Evolutionary conservation across 2,797 vertebrate species (phyloP), one percentile per base, ranked within the genome.

Genomic region (Melanotaenia boesemani): DNA sequence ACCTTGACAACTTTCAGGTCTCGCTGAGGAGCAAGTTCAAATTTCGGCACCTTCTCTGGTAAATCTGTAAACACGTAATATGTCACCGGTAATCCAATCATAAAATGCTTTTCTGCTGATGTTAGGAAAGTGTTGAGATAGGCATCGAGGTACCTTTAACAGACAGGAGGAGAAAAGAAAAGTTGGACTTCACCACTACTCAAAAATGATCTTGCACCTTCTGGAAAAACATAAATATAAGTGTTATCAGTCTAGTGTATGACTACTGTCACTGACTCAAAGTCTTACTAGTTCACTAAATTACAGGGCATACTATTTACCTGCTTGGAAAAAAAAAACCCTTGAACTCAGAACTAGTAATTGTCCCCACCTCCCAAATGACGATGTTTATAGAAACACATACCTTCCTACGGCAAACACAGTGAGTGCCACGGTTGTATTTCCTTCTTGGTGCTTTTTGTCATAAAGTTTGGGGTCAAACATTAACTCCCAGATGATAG

Each of bases 401-500:
- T 54, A 95, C 94, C 90, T 94, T 84, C 94, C 94, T 61, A 94
- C 91, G 41, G 84, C 86, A 36, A 86, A 86, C 65, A 86, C 84
- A 0, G 84, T 86, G 20, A 86, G 55, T 15, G 75, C 81, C 52
- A 95, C 88, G 6, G 91, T 82, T 13, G 91, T 79, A 1, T 89
- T 68, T 57, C 26, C 58, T 15, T 60, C 56, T 7, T 24, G 34
- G 54, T 93, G 91, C 5, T 10, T 37, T 71, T 70, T 39, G 78
- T 93, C 86, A 13, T 84, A 90, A 5, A 67, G 2, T 0, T 63
- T 26, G 11, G 90, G 76, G 44, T 94, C 64, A 2, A 94, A 94
- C 79, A 88, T 93, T 8, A 86, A 90, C 50, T 94, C 90, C 94
- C 93, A 94, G 50, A 95, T 88, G 69, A 95, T 87, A 0, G 94